Evolutionary conservation across 2,797 vertebrate species (phyloP).

Genomic region (Leucoraja ocellata): DNA sequence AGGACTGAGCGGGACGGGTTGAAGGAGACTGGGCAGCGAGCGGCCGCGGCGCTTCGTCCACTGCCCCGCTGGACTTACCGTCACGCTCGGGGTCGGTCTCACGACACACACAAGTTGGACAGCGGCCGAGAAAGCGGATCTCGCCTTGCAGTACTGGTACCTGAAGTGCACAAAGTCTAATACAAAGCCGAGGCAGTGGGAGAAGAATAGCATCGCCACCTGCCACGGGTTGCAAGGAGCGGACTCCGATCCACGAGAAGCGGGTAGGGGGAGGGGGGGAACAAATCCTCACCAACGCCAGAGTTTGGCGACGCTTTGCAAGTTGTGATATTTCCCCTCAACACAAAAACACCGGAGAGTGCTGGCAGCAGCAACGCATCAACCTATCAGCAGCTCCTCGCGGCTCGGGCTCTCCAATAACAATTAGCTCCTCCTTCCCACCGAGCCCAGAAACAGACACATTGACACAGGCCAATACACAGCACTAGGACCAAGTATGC

Average conservation of each 20-base stretch:
- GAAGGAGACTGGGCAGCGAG: too few relatives aligned
- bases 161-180: slow-evolving; percentile 67
- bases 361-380: slow-evolving; percentile 60
- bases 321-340: slow-evolving; percentile 64
- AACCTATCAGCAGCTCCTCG: slow-evolving; percentile 70
- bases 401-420: slow-evolving; percentile 69
- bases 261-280: not conserved
- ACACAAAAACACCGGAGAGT: slow-evolving; percentile 63
- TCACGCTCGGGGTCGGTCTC: slow-evolving; percentile 59
- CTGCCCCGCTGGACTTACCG: slow-evolving; percentile 54
- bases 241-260: not conserved
- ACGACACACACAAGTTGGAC: slow-evolving; percentile 67
- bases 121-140: slow-evolving; percentile 61
- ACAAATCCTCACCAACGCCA: not conserved
- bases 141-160: slow-evolving; percentile 64
- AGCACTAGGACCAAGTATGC: slow-evolving; percentile 63
- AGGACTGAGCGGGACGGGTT: too few relatives aligned
- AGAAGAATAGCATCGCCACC: slow-evolving; percentile 73
- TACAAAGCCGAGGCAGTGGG: slow-evolving; percentile 71
- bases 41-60: too few relatives aligned
- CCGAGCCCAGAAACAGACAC: slow-evolving; percentile 56
- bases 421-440: slow-evolving; percentile 51
- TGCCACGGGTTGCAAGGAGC: slow-evolving; percentile 19
- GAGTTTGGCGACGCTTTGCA: slow-evolving; percentile 44
- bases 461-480: slow-evolving; percentile 59